These are phyloP conservation scores for Nipponacmea schrenckii DNA, from an alignment of 2,888 invertebrate genomes.

Conservation along the genomic window DNA sequence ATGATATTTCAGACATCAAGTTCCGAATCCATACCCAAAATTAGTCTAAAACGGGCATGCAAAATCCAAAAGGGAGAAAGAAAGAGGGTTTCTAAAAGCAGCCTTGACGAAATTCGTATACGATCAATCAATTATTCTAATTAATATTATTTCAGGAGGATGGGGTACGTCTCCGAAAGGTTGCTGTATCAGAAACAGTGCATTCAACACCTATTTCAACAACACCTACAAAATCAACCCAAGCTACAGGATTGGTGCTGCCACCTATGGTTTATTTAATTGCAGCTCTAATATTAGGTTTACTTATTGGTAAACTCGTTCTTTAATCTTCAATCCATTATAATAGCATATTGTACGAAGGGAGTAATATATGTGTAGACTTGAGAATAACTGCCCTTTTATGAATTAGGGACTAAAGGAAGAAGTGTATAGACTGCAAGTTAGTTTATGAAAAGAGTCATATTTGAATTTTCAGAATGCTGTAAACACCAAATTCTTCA, in stretches of 20 bases:
- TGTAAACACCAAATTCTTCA: too few relatives aligned
- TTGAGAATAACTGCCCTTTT: not conserved
- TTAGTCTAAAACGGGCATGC: too few relatives aligned
- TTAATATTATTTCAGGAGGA: conserved; percentile 54
- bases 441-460: too few relatives aligned
- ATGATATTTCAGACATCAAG: too few relatives aligned
- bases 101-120: too few relatives aligned
- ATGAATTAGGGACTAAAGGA: too few relatives aligned
- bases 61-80: too few relatives aligned
- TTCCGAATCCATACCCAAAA: too few relatives aligned
- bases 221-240: conserved; percentile 72
- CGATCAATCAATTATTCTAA: too few relatives aligned
- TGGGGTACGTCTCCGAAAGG: conserved; percentile 59
- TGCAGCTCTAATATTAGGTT: conserved; percentile 51
- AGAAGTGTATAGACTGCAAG: too few relatives aligned
- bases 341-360: conserved; percentile 1
- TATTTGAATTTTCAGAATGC: too few relatives aligned
- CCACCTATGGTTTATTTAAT: conserved; percentile 51
- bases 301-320: conserved; percentile 54
- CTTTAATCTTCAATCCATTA: conserved; percentile 37
- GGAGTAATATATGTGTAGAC: conserved; percentile 3
- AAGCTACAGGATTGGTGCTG: conserved; percentile 34
- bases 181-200: conserved; percentile 62
- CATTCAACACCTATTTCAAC: conserved; percentile 41
- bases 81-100: too few relatives aligned